Evolutionary conservation across 1,140 invertebrate species (phyloP).

Genomic region (Alviniconcha marisindica): DNA sequence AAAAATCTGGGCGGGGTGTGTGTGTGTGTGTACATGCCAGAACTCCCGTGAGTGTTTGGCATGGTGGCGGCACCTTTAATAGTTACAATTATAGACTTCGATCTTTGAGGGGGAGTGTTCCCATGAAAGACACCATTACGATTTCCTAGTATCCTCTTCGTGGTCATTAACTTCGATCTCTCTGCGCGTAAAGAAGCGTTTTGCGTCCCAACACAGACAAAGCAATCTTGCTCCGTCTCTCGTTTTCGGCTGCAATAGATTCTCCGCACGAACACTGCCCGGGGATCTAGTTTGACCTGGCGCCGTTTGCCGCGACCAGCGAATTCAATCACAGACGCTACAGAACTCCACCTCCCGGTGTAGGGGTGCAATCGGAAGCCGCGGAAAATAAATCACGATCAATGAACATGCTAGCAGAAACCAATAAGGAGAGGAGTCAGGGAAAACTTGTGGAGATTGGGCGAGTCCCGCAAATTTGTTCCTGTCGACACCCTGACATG

Average conservation of each 20-base stretch:
- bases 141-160: neutral
- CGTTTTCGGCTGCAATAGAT: neutral
- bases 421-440: slow-evolving; percentile 16
- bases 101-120: too few relatives aligned
- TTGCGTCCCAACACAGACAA: neutral
- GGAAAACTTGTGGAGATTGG: slow-evolving; percentile 5
- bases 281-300: neutral
- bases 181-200: neutral
- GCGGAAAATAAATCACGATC: slow-evolving; percentile 8
- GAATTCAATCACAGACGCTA: neutral
- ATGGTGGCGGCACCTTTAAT: too few relatives aligned
- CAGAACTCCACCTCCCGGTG: neutral
- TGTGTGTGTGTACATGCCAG: too few relatives aligned
- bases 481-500: neutral
- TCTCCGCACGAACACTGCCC: neutral
- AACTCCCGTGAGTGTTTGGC: too few relatives aligned
- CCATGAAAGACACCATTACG: too few relatives aligned
- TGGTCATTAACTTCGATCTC: neutral
- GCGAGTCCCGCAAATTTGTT: neutral
- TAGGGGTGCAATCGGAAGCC: neutral
- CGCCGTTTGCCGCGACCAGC: neutral
- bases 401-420: slow-evolving; percentile 2
- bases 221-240: neutral
- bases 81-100: too few relatives aligned
- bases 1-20: too few relatives aligned